Evolutionary conservation across 37 sponge, comb jelly and placozoan genomes (phyloP).

Genomic region (Chondrilla cf. caribensis): DNA sequence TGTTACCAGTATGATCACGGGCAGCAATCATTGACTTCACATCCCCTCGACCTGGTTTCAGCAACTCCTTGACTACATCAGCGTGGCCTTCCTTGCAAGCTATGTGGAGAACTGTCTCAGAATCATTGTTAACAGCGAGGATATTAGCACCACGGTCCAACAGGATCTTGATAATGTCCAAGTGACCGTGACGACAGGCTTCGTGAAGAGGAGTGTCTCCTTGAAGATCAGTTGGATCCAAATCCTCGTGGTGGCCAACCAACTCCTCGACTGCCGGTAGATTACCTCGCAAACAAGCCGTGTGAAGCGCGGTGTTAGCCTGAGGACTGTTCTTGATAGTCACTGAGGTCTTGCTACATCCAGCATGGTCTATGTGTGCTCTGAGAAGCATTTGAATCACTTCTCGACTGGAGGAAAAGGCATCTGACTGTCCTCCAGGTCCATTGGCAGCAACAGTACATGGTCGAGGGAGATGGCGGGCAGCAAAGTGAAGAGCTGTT

Average conservation of each 20-base stretch:
- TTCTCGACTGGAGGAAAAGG: conserved; percentile 30
- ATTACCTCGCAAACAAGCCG: conserved; percentile 77
- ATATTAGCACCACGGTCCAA: conserved; percentile 25
- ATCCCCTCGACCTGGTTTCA: conserved; percentile 18
- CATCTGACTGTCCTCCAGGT: conserved; percentile 3
- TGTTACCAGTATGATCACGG: conserved; percentile 56
- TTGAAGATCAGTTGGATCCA: conserved; percentile 60
- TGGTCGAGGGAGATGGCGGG: conserved; percentile 58
- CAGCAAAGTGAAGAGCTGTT: conserved; percentile 87
- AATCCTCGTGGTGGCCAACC: conserved; percentile 26
- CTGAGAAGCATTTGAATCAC: conserved; percentile 37
- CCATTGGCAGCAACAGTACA: not conserved
- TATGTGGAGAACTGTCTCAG: conserved; percentile 62
- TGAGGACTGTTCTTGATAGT: conserved; percentile 47
- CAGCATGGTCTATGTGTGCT: too few species aligned
- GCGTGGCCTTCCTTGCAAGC: conserved; percentile 68
- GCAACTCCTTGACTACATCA: conserved; percentile 63
- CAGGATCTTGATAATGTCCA: conserved; percentile 58
- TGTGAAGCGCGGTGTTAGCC: conserved; percentile 77
- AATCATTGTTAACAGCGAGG: conserved; percentile 29
- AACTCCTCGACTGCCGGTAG: conserved; percentile 55
- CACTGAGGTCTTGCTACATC: conserved; percentile 1
- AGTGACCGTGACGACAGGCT: conserved; percentile 62
- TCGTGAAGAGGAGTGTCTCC: conserved; percentile 79
- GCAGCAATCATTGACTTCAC: conserved; percentile 3